phyloP scores from a whole-genome alignment of 1,140 invertebrate genomes.

The Cyclargus thomasi region DNA sequence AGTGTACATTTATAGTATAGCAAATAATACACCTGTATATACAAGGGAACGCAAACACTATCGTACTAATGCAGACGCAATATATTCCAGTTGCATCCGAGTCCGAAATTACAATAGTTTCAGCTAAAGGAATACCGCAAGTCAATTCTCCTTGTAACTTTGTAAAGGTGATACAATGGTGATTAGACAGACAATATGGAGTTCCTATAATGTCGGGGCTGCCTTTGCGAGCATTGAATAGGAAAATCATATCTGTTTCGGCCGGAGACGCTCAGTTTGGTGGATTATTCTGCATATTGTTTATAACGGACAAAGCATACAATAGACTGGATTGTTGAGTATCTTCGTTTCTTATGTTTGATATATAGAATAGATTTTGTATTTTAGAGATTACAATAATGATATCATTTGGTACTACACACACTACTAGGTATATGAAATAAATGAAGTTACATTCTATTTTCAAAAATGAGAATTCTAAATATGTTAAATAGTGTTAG shows the following conservation, averaged over 20 bases:
- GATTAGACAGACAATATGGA: slow-evolving; percentile 1
- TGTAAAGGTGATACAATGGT: slow-evolving; percentile 4
- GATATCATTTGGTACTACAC: too few relatives aligned
- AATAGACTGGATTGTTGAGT: background rate
- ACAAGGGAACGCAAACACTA: background rate
- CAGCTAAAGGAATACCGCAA: slow-evolving; percentile 5
- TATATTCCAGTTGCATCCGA: background rate
- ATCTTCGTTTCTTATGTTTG: background rate
- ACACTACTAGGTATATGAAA: too few relatives aligned
- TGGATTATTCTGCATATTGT: slow-evolving; percentile 9
- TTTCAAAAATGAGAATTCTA: too few relatives aligned
- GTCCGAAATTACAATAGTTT: background rate
- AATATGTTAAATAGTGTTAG: too few relatives aligned
- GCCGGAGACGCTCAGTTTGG: background rate
- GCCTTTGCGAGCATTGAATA: background rate
- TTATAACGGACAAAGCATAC: slow-evolving; percentile 8
- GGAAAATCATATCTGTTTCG: slow-evolving; percentile 12
- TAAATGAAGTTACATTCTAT: too few relatives aligned
- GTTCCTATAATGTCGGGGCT: background rate
- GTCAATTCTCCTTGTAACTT: background rate
- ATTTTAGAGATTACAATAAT: background rate
- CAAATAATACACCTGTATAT: too few relatives aligned
- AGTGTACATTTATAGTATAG: too few relatives aligned
- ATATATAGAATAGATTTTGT: background rate
- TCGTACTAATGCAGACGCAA: background rate